Conservation (phyloP, 30 jellyfish, hydroid and myxozoan genomes). For the Aurelia sp. region DNA sequence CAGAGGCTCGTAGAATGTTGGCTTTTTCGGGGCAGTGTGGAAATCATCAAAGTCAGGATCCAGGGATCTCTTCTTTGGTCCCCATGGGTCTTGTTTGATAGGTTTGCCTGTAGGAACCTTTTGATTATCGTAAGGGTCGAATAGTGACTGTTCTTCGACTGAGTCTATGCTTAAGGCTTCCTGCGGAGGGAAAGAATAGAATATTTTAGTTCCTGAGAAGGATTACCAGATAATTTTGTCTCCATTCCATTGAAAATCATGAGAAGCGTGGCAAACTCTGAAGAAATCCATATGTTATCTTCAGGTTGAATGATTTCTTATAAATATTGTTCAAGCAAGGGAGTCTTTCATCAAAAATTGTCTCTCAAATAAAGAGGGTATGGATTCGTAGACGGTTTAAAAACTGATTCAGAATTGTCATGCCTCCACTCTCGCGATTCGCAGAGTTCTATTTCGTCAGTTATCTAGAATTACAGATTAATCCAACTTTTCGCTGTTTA, state of each 20-base stretch:
- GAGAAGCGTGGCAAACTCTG: too few species aligned
- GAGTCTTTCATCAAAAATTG: too few species aligned
- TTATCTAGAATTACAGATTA: background rate
- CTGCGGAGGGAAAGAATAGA: constrained; percentile 28
- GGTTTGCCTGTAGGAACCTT: constrained; percentile 97
- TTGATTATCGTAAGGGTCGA: constrained; percentile 97
- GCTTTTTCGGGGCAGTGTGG: constrained; percentile 97
- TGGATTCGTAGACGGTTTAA: too few species aligned
- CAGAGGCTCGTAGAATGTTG: constrained; percentile 63
- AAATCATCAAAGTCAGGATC: constrained; percentile 95
- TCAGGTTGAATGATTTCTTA: too few species aligned
- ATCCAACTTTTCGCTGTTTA: too few species aligned
- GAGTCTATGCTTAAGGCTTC: constrained; percentile 96
- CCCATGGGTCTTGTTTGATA: constrained; percentile 84
- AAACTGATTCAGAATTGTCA: too few species aligned
- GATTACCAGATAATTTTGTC: too few species aligned
- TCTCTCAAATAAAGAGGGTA: too few species aligned
- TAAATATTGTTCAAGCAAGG: too few species aligned
- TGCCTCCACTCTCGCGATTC: background rate
- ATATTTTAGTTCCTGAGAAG: background rate
- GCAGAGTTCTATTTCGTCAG: background rate
- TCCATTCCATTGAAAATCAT: too few species aligned
- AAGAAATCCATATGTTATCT: too few species aligned
- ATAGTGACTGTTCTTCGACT: constrained; percentile 91
- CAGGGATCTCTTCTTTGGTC: constrained; percentile 80